A percentile compares a stretch with the other conserved stretches of the same genome.
Evolutionary conservation across 2,797 vertebrate species (phyloP).

Genomic region (Schizothorax lantsangensis): DNA sequence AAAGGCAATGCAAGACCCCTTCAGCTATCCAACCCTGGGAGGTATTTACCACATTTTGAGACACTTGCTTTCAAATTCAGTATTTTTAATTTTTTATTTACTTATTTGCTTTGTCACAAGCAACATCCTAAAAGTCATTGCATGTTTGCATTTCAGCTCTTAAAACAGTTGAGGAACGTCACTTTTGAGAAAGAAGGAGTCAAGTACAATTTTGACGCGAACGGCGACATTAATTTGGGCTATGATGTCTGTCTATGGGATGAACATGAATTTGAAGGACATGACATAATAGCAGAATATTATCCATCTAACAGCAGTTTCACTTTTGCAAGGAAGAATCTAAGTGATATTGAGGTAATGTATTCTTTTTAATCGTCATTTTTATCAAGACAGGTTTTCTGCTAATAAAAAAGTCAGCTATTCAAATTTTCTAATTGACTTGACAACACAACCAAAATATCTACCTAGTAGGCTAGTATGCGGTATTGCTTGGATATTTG

Average conservation of each 20-base stretch:
- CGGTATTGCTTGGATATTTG: not conserved
- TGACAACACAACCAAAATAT: not conserved
- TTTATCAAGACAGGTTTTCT: not conserved
- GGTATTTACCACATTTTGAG: constrained; percentile 71
- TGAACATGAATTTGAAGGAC: constrained; percentile 67
- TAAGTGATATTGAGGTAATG: constrained; percentile 77
- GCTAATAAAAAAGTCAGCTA: not conserved
- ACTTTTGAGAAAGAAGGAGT: constrained; percentile 68
- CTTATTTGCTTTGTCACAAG: not conserved
- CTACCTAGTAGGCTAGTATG: not conserved
- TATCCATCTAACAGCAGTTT: constrained; percentile 74
- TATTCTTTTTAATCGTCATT: not conserved
- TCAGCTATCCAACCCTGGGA: constrained; percentile 82
- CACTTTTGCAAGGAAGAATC: constrained; percentile 67
- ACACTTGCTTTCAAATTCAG: not conserved
- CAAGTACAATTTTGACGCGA: constrained; percentile 79
- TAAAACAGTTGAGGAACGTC: constrained; percentile 74
- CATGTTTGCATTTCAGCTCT: constrained; percentile 72
- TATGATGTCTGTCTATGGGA: constrained; percentile 86
- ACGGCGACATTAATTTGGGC: constrained; percentile 82
- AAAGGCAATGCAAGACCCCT: constrained; percentile 75
- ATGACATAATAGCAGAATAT: constrained; percentile 79
- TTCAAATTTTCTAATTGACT: not conserved
- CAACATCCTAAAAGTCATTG: not conserved
- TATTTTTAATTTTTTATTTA: not conserved